phyloP scores from a whole-genome alignment of 1,140 invertebrate species.

The Dreissena polymorpha region DNA sequence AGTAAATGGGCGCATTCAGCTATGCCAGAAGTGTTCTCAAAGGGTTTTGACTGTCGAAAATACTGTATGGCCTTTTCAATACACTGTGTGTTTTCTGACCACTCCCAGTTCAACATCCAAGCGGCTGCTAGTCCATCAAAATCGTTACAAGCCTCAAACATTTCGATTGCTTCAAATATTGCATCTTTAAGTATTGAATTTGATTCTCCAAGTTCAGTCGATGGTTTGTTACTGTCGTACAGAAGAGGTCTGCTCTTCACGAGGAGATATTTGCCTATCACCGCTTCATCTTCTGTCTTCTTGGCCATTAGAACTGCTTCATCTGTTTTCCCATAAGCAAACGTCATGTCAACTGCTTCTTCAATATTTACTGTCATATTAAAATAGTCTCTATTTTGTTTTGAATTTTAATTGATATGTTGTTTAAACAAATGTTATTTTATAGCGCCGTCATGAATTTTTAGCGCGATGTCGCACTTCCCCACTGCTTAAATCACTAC shows the following conservation, averaged over 20 bases:
- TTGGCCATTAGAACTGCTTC: background rate
- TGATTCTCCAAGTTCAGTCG: background rate
- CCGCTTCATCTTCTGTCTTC: background rate
- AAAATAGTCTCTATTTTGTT: too few relatives aligned
- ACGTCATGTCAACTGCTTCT: too few relatives aligned
- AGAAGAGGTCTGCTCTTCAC: background rate
- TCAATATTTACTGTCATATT: too few relatives aligned
- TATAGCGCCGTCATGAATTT: too few relatives aligned
- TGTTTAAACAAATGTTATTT: too few relatives aligned
- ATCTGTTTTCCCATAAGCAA: too few relatives aligned
- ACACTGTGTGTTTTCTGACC: conserved; percentile 26
- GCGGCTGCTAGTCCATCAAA: conserved; percentile 22
- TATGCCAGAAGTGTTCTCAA: conserved; percentile 46
- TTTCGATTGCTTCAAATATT: background rate
- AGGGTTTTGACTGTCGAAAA: conserved; percentile 43
- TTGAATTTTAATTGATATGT: too few relatives aligned
- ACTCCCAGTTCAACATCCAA: conserved; percentile 22
- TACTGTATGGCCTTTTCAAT: conserved; percentile 54
- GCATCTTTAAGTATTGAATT: background rate
- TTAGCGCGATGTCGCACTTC: too few relatives aligned
- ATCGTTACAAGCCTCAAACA: conserved; percentile 18
- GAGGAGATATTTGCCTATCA: background rate
- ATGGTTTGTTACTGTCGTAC: background rate
- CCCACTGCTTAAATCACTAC: too few relatives aligned
- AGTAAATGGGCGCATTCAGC: conserved; percentile 59